Conservation (phyloP, 1,140 invertebrate genomes). For the Frieseomelitta varia region DNA sequence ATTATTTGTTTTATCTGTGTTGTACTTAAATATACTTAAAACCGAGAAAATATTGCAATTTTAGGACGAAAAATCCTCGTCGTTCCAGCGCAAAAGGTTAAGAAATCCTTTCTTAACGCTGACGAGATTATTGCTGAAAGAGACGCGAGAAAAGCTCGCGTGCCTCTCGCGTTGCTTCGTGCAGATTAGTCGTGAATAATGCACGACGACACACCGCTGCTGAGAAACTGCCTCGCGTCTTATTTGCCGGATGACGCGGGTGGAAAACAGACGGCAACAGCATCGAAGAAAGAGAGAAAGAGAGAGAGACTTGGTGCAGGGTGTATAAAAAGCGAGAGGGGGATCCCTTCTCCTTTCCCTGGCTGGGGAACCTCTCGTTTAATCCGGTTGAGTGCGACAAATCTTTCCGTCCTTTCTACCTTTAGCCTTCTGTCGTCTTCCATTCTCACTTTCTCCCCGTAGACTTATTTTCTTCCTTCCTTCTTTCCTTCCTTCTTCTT, state of each 20-base stretch:
- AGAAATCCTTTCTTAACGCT: neutral
- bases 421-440: neutral
- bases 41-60: too few species aligned
- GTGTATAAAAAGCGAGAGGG: conserved; percentile 9
- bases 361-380: conserved; percentile 52
- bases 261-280: conserved; percentile 1
- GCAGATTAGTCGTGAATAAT: conserved; percentile 62
- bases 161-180: neutral
- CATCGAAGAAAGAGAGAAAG: neutral
- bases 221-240: conserved; percentile 36
- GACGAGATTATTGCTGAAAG: neutral
- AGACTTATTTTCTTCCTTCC: neutral
- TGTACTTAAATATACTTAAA: too few species aligned
- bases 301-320: neutral
- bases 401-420: conserved; percentile 26
- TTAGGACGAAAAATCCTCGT: too few species aligned
- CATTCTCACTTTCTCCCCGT: neutral
- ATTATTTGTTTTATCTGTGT: too few species aligned
- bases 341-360: neutral
- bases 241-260: conserved; percentile 21
- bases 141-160: conserved; percentile 8
- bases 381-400: conserved; percentile 63
- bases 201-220: conserved; percentile 28
- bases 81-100: too few species aligned
- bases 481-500: too few species aligned